A percentile compares a stretch with the other conserved stretches of the same genome.
Evolutionary conservation across 2,113 vertebrate species (phyloP).

Genomic region (Gymnarchus niloticus): DNA sequence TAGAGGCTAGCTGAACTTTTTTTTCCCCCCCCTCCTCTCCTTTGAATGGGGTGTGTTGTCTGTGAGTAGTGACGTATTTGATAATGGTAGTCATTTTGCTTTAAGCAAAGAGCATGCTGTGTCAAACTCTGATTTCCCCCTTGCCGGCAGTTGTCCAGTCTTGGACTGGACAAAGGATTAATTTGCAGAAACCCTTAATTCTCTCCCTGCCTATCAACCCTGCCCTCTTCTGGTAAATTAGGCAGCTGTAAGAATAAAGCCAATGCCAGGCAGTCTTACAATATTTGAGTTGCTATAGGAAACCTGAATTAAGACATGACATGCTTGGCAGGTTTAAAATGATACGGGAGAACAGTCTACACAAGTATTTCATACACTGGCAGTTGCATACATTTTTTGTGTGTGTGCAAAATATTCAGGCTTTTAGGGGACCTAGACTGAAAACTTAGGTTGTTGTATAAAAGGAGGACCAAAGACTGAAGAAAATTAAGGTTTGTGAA

Average conservation of each 20-base stretch:
- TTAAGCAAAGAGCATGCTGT: conserved; percentile 23
- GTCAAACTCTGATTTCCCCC: conserved; percentile 16
- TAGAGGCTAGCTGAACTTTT: conserved; percentile 37
- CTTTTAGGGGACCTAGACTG: conserved; percentile 18
- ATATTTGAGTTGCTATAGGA: background rate
- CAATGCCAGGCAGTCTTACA: background rate
- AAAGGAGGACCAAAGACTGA: conserved; percentile 70
- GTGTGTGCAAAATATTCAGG: background rate
- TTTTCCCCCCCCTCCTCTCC: conserved; percentile 66
- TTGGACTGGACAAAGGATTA: background rate
- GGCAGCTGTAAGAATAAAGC: background rate
- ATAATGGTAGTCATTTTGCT: conserved; percentile 8
- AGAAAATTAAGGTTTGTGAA: conserved; percentile 23
- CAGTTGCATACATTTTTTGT: background rate
- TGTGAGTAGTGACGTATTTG: conserved; percentile 14
- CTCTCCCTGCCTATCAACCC: background rate
- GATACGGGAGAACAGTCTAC: background rate
- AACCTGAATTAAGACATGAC: background rate
- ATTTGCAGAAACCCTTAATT: conserved; percentile 11
- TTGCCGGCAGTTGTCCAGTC: background rate
- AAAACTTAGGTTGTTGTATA: conserved; percentile 27
- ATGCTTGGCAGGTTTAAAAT: conserved; percentile 15
- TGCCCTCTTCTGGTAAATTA: background rate
- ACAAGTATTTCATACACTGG: background rate
- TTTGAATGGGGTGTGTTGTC: conserved; percentile 65